phyloP scores from a whole-genome alignment of 2,888 invertebrate genomes.

The Clistopyga incitator region DNA sequence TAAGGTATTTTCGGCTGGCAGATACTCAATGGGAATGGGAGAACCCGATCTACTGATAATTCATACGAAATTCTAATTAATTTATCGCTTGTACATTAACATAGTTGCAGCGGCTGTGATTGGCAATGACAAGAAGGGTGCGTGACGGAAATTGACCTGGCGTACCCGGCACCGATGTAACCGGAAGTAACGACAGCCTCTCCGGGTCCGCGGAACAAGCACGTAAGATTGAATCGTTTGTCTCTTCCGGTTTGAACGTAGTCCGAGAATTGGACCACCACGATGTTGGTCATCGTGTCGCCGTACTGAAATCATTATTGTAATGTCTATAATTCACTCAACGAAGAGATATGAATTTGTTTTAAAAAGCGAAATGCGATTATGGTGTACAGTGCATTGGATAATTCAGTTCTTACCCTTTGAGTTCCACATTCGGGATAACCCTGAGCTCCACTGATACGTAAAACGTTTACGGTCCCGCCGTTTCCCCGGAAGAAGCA shows the following conservation, averaged over 20 bases:
- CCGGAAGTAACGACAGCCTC: slow-evolving; percentile 97
- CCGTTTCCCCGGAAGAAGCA: slow-evolving; percentile 97
- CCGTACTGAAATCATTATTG: slow-evolving; percentile 88
- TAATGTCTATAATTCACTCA: not conserved
- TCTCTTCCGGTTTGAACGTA: slow-evolving; percentile 96
- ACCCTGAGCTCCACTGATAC: slow-evolving; percentile 95
- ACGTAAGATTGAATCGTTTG: slow-evolving; percentile 96
- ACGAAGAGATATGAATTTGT: not conserved
- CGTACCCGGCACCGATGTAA: slow-evolving; percentile 95
- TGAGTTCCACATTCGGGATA: slow-evolving; percentile 97
- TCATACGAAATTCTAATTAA: slow-evolving; percentile 36
- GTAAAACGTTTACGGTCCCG: slow-evolving; percentile 91
- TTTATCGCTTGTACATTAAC: not conserved
- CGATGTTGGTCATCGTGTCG: slow-evolving; percentile 97
- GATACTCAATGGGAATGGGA: slow-evolving; percentile 96
- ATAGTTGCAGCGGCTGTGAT: not conserved
- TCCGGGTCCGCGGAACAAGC: slow-evolving; percentile 95
- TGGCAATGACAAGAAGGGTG: not conserved
- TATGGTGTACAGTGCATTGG: not conserved
- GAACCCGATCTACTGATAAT: slow-evolving; percentile 90
- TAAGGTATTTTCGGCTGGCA: slow-evolving; percentile 95
- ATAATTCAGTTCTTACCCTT: slow-evolving; percentile 85
- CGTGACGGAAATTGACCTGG: slow-evolving; percentile 61
- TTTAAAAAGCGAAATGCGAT: not conserved
- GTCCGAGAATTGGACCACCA: slow-evolving; percentile 97